Conservation (phyloP, 2,888 invertebrate species). For the Cryptocephalus primarius region DNA sequence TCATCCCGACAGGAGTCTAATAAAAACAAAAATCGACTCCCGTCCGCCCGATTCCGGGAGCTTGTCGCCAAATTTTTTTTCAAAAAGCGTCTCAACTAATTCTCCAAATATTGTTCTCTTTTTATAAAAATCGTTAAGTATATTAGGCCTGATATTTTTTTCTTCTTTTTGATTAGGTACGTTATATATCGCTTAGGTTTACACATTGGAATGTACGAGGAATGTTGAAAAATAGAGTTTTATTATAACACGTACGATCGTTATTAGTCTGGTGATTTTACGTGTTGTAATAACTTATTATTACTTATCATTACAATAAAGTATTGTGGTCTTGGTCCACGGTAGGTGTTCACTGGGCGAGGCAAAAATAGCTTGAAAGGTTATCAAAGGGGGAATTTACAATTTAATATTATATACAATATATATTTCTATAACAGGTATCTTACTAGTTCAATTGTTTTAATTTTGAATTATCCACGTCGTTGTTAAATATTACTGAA, state of each 20-base stretch:
- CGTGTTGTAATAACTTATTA: no score
- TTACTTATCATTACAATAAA: slow-evolving; percentile 6
- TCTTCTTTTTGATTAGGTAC: slow-evolving; percentile 22
- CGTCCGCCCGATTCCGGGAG: not conserved
- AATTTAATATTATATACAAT: no score
- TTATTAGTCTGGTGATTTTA: slow-evolving; percentile 2
- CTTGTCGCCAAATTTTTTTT: not conserved
- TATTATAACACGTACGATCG: slow-evolving; percentile 5
- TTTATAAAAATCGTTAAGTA: slow-evolving; percentile 21
- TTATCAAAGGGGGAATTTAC: no score
- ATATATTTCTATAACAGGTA: no score
- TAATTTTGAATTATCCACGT: not conserved
- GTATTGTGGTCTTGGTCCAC: slow-evolving; percentile 15
- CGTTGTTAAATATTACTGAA: not conserved
- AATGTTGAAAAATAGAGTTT: slow-evolving; percentile 18
- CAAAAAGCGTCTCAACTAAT: not conserved
- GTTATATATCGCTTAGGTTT: slow-evolving; percentile 22
- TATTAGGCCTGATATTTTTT: slow-evolving; percentile 24
- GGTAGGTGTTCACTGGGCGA: not conserved
- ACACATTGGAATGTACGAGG: slow-evolving; percentile 26
- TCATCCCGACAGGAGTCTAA: not conserved
- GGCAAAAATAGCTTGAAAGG: not conserved
- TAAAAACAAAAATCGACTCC: not conserved
- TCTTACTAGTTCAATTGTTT: not conserved
- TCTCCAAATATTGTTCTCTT: not conserved